These are phyloP conservation scores for Drosophila subobscura DNA, from an alignment of 1,140 invertebrate genomes.

Conservation along the genomic window DNA sequence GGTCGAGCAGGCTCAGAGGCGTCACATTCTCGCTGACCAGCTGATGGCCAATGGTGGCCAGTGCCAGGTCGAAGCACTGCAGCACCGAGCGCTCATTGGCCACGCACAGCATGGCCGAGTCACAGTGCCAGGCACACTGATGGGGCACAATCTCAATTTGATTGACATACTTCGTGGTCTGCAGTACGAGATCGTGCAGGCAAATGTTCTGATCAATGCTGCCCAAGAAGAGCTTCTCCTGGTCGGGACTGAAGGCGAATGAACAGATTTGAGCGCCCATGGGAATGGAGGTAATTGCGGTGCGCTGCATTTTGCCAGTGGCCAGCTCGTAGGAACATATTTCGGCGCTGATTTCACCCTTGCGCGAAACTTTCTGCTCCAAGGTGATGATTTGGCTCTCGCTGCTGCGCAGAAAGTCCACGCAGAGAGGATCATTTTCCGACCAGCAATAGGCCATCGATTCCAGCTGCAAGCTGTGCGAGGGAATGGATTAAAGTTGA, in stretches of 20 bases:
- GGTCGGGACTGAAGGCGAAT: constrained; percentile 87
- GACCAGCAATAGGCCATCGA: constrained; percentile 87
- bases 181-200: constrained; percentile 87
- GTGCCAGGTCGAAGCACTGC: constrained; percentile 90
- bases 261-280: constrained; percentile 89
- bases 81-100: constrained; percentile 90
- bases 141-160: constrained; percentile 88
- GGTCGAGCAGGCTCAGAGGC: constrained; percentile 87
- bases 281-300: constrained; percentile 88
- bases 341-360: constrained; percentile 91
- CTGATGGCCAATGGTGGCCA: constrained; percentile 88
- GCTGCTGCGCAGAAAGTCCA: constrained; percentile 87
- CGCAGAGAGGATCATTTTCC: constrained; percentile 88
- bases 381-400: constrained; percentile 89
- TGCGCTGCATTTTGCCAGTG: constrained; percentile 88
- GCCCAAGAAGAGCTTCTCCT: constrained; percentile 89
- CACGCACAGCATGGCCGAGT: constrained; percentile 88
- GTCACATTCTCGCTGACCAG: constrained; percentile 88
- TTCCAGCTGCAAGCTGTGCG: constrained; percentile 85
- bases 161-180: constrained; percentile 86
- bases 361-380: constrained; percentile 90
- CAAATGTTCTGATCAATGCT: constrained; percentile 91
- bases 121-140: constrained; percentile 89
- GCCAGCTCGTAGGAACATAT: constrained; percentile 89
- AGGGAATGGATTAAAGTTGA: neutral